Conservation (phyloP, 2,888 invertebrate genomes). For the Tenthredo livida region DNA sequence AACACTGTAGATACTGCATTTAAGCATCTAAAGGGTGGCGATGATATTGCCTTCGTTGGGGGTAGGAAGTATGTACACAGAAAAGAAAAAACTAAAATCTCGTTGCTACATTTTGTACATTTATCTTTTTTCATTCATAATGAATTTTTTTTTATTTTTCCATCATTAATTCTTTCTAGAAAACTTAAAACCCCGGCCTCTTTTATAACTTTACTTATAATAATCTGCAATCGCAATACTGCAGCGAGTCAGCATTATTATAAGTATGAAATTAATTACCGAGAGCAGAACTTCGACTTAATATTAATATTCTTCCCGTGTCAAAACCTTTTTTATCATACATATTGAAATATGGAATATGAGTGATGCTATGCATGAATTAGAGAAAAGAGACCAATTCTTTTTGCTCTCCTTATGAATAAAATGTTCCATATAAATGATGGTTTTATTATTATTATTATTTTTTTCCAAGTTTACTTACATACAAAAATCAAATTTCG, state of each 20-base stretch:
- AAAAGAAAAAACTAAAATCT: background rate
- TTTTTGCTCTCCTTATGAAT: no score
- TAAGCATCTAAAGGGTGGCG: constrained; percentile 10
- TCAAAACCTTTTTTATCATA: background rate
- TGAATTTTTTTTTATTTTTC: background rate
- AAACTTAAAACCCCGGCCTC: background rate
- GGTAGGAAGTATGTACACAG: background rate
- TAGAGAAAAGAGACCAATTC: background rate
- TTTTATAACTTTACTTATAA: no score
- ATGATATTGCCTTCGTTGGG: constrained; percentile 19
- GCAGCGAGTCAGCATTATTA: background rate
- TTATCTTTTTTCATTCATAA: no score
- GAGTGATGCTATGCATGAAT: background rate
- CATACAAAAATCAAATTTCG: background rate
- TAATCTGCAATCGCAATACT: no score
- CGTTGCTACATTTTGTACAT: background rate
- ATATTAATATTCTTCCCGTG: no score
- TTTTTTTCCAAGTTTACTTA: background rate
- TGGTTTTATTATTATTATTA: no score
- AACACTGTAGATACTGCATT: constrained; percentile 37
- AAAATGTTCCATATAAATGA: no score
- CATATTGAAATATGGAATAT: background rate
- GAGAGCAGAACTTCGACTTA: background rate
- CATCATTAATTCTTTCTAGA: background rate
- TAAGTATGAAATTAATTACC: background rate